These are phyloP conservation scores for Strigamia maritima DNA, from an alignment of 2,888 invertebrate species.

Conservation along the genomic window DNA sequence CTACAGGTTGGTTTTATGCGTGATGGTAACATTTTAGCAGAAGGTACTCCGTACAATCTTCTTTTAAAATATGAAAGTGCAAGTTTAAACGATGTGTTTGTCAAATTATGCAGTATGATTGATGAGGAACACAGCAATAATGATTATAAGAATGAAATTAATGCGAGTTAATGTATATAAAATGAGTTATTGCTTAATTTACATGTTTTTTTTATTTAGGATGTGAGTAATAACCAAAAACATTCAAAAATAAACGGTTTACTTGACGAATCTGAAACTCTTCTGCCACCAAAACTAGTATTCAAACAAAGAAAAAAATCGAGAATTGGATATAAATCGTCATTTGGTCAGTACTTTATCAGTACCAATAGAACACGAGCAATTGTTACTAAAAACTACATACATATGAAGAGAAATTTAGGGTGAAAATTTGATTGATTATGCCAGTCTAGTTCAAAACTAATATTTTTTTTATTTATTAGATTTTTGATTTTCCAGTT, in stretches of 20 bases:
- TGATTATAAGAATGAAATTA: neutral
- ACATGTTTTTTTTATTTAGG: too few species aligned
- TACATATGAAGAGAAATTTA: constrained; percentile 39
- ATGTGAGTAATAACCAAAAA: too few species aligned
- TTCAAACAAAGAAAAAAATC: neutral
- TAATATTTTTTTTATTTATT: constrained; percentile 40
- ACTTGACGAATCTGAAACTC: too few species aligned
- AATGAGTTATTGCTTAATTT: neutral
- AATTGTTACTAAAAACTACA: constrained; percentile 38
- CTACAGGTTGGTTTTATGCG: constrained; percentile 52
- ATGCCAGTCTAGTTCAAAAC: neutral
- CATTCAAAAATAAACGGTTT: too few species aligned
- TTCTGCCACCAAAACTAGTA: neutral
- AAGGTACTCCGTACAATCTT: constrained; percentile 49
- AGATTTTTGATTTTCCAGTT: constrained; percentile 54
- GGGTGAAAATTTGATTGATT: constrained; percentile 35
- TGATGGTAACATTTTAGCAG: constrained; percentile 51
- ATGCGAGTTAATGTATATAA: neutral
- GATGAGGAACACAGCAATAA: neutral
- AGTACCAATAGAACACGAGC: constrained; percentile 38
- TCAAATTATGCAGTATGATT: constrained; percentile 48
- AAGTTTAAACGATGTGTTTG: constrained; percentile 53
- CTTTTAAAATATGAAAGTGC: constrained; percentile 46
- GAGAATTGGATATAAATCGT: neutral
- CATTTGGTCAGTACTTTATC: neutral